These are phyloP conservation scores for Psilopogon haemacephalus DNA, from an alignment of 2,113 vertebrate genomes.

Conservation along the genomic window DNA sequence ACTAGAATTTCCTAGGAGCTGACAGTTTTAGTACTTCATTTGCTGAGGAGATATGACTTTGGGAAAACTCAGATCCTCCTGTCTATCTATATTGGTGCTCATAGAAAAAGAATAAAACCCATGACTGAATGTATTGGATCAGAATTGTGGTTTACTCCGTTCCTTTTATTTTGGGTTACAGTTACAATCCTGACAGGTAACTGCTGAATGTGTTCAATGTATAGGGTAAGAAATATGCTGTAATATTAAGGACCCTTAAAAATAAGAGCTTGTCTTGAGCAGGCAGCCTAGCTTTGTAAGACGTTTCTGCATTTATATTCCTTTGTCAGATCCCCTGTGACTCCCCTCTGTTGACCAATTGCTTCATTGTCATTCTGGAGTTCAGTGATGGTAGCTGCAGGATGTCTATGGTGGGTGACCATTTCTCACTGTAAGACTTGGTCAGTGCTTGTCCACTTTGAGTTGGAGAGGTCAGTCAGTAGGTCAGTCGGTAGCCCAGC, in stretches of 20 bases:
- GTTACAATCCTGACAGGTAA: not conserved
- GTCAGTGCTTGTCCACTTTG: not conserved
- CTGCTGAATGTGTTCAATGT: not conserved
- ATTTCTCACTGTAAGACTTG: not conserved
- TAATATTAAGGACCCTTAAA: not conserved
- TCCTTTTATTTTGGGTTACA: not conserved
- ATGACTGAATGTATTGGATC: not conserved
- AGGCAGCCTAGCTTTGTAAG: not conserved
- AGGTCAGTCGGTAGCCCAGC: too few species aligned
- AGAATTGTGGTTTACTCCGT: not conserved
- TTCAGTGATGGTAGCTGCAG: not conserved
- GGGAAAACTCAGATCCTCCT: not conserved
- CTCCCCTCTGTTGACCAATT: not conserved
- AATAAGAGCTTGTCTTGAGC: not conserved
- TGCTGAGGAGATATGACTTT: not conserved
- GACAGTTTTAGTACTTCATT: not conserved
- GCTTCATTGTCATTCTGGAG: not conserved
- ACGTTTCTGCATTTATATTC: not conserved
- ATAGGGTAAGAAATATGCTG: not conserved
- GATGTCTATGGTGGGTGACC: not conserved
- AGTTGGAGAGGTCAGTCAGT: not conserved
- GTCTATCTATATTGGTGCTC: not conserved
- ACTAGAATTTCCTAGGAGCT: not conserved
- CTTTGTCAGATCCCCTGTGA: not conserved
- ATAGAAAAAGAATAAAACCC: not conserved